phyloP scores from a whole-genome alignment of 1,140 invertebrate species.

The Armadillidium nasatum region DNA sequence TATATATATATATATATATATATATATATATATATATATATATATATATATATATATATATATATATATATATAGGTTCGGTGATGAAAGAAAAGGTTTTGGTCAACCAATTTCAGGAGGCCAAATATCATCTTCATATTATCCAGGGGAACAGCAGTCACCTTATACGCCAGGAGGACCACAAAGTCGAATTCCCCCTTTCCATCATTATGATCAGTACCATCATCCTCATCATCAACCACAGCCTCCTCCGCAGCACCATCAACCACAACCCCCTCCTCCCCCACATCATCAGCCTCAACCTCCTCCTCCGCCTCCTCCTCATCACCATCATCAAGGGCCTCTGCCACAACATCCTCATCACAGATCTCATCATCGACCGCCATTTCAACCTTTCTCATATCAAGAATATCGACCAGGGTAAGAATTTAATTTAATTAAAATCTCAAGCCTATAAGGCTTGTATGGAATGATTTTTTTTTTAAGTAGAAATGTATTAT shows the following conservation, averaged over 20 bases:
- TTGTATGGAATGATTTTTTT: too few relatives aligned
- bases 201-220: conserved; percentile 18
- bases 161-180: not conserved
- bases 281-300: conserved; percentile 23
- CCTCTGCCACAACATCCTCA: conserved; percentile 31
- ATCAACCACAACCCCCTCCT: conserved; percentile 23
- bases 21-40: not conserved
- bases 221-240: conserved; percentile 14
- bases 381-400: conserved; percentile 33
- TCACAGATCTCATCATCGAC: conserved; percentile 31
- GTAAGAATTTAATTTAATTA: conserved; percentile 21
- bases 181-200: conserved; percentile 1
- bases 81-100: not conserved
- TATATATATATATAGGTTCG: not conserved
- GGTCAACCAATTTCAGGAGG: not conserved
- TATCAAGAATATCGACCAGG: conserved; percentile 33
- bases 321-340: conserved; percentile 17
- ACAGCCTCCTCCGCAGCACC: conserved; percentile 24
- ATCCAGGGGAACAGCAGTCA: not conserved
- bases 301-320: conserved; percentile 24
- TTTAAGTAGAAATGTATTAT: too few relatives aligned
- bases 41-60: not conserved
- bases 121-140: not conserved
- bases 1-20: not conserved
- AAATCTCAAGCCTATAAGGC: not conserved